Base-by-base conservation (phyloP, 2,113 vertebrate genomes). In the Oriolus oriolus region DNA sequence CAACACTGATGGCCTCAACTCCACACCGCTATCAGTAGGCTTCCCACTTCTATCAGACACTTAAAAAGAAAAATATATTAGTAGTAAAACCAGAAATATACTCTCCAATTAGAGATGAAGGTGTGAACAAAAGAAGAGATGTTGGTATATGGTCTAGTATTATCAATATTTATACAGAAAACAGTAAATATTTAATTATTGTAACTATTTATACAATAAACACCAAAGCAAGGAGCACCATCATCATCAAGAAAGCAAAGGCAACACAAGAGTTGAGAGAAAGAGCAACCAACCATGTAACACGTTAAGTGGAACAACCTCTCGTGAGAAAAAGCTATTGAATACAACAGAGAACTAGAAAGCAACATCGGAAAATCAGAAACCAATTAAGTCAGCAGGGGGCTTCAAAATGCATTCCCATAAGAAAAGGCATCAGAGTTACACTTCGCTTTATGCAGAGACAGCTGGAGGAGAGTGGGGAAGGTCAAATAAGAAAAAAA, bases 161-260 rank as follows among this genome's bases (percentile, higher is more conserved):
- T 70, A 76, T 3, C 59, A 86, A 4, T 74, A 91, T 91, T 94
- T 91, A 88, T 28, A 85, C 11, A 70, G 54, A 41, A 83, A 94
- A 74, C 33, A 79, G 33, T 23, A 84, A 77, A 45, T 69, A 52
- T 16, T 52, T 44, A 37, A 77, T 69, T 28, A 42, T 22, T 66
- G 9, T 7, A 54, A 80, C 7, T 70, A 93, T 93, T 95, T 90
- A 74, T 28, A 87, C 10, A 83, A 54, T 31, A 85, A 81, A 71
- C 78, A 66, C 16, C 44, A 41, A 69, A 80, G 28, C 37, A 61
- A 77, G 54, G 39, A 82, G 37, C 53, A 64, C 31, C 14, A 63
- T 4, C 42, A 52, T 3, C 37, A 69, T 37, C 52, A 75, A 41
- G 24, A 91, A 53, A 21, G 45, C 52, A 89, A 87, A 82, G 35